Conservation (phyloP, 2,113 vertebrate species). For the Xenopus laevis region DNA sequence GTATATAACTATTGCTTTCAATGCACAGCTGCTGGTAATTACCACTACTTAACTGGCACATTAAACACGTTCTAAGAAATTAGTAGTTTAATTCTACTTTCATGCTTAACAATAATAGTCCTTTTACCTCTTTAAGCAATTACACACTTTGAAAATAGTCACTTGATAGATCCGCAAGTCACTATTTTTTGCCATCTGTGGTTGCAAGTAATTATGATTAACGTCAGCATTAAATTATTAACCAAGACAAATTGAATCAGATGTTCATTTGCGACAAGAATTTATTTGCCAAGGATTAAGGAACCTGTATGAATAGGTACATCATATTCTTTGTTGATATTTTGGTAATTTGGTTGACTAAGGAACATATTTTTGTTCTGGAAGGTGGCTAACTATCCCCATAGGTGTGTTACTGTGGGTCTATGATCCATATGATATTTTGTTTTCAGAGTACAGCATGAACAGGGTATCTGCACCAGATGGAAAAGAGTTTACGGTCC, state of each 20-base stretch:
- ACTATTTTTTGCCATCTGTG: constrained; percentile 36
- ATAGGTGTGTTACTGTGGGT: too few relatives aligned
- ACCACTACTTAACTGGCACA: constrained; percentile 65
- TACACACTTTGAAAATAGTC: constrained; percentile 29
- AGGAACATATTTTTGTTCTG: too few relatives aligned
- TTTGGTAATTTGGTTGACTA: too few relatives aligned
- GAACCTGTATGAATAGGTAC: constrained; percentile 18
- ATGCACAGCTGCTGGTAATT: constrained; percentile 66
- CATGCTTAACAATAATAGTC: constrained; percentile 58
- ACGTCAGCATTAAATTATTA: constrained; percentile 45
- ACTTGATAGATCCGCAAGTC: constrained; percentile 28
- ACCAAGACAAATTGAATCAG: constrained; percentile 28
- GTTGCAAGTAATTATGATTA: constrained; percentile 42
- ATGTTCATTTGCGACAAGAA: constrained; percentile 31
- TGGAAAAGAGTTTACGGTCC: too few relatives aligned
- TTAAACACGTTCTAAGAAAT: constrained; percentile 61
- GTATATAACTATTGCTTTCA: constrained; percentile 50
- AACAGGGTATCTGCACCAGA: too few relatives aligned
- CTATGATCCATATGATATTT: too few relatives aligned
- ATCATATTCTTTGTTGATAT: neutral
- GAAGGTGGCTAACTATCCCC: too few relatives aligned
- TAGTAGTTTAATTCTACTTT: constrained; percentile 57
- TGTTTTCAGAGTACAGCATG: too few relatives aligned
- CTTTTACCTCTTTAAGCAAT: constrained; percentile 59
- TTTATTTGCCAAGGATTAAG: constrained; percentile 29